Base-by-base conservation (phyloP, 2,113 vertebrate genomes). In the Apteryx owenii region DNA sequence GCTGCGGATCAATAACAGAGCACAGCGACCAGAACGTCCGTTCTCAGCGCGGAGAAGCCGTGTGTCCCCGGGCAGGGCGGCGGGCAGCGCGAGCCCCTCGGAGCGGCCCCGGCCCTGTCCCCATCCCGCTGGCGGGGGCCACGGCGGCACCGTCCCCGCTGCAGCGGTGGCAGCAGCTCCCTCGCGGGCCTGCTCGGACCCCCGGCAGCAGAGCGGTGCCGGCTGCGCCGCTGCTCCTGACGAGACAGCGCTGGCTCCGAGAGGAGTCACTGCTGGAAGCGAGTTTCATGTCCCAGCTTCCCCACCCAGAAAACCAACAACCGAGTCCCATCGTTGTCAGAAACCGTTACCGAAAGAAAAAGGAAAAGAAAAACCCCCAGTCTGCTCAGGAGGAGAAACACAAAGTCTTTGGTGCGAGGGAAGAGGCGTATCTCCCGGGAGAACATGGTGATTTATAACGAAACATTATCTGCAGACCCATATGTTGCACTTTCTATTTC, bases 401-500 rank as follows among this genome's bases (percentile, higher is more conserved):
- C 73, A 70, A 87, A 96, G 86, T 79, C 94, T 94, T 93, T 92
- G 95, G 96, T 96, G 95, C 78, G 96, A 97, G 96, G 91, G 96
- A 96, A 97, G 95, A 96, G 96, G 97, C 95, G 94, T 96, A 91
- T 95, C 97, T 97, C 97, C 90, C 96, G 84, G 77, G 85, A 89
- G 95, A 97, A 92, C 86, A 88, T 95, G 92, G 94, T 96, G 96
- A 93, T 95, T 96, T 96, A 94, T 93, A 94, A 97, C 94, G 96
- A 95, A 96, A 93, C 88, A 89, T 97, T 98, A 98, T 97, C 97
- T 97, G 50, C 94, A 82, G 62, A 68, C 89, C 97, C 97, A 97
- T 96, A 97, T 97, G 98, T 70, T 97, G 80, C 56, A 10, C 81
- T 97, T 97, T 90, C 97, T 97, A 96, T 97, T 97, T 95, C 95